phyloP scores from a whole-genome alignment of 2,888 invertebrate species.

The Phanerotoma sp. region DNA sequence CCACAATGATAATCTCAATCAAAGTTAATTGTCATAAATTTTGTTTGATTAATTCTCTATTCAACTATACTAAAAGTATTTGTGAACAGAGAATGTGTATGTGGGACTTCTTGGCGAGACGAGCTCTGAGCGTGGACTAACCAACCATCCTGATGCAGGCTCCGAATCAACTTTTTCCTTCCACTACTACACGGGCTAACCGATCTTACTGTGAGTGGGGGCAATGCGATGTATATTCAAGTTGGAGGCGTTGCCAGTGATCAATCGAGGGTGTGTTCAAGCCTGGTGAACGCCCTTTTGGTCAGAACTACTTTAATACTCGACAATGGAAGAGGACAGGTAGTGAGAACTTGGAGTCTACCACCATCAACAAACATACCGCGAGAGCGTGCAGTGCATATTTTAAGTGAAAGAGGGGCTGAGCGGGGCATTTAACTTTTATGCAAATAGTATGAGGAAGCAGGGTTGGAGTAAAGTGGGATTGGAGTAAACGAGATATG shows the following conservation, averaged over 20 bases:
- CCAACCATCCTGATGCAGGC: conserved; percentile 41
- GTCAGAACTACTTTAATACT: neutral
- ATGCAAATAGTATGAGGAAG: conserved; percentile 13
- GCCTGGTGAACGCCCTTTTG: conserved; percentile 28
- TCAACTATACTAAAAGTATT: neutral
- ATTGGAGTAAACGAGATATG: conserved; percentile 6
- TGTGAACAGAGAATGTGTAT: neutral
- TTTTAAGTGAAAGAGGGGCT: conserved; percentile 16
- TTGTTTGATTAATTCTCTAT: neutral
- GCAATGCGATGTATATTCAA: neutral
- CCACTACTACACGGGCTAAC: conserved; percentile 22
- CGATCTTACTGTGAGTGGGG: conserved; percentile 24
- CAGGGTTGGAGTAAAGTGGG: conserved; percentile 12
- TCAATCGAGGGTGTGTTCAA: conserved; percentile 29
- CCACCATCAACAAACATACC: conserved; percentile 1
- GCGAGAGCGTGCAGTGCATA: conserved; percentile 14
- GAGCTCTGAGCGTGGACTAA: conserved; percentile 55
- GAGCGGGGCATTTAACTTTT: conserved; percentile 15
- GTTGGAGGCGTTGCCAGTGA: conserved; percentile 28
- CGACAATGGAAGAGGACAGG: conserved; percentile 1
- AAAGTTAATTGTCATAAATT: too few species aligned
- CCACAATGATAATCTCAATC: neutral
- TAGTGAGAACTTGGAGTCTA: neutral
- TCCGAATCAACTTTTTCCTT: conserved; percentile 45
- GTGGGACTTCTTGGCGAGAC: conserved; percentile 43